Conservation (phyloP, 1,140 invertebrate genomes). For the Kradibia gibbosae region DNA sequence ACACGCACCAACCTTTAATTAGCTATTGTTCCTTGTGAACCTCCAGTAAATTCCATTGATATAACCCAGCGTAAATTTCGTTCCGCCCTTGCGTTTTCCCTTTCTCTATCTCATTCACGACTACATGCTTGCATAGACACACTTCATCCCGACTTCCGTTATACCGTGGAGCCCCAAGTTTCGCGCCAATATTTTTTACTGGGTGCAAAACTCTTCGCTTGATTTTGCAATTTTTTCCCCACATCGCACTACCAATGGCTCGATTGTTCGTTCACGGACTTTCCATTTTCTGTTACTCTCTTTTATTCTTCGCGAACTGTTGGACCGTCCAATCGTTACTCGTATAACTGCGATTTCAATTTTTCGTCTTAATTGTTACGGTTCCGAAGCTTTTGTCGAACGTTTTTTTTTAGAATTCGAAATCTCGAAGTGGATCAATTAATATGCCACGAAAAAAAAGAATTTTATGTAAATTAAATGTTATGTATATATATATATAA, state of each 20-base stretch:
- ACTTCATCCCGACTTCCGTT: neutral
- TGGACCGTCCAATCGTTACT: neutral
- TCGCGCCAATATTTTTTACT: neutral
- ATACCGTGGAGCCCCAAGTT: neutral
- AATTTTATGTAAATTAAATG: too few relatives aligned
- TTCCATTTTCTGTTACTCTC: neutral
- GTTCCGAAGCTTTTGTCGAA: neutral
- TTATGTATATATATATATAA: too few relatives aligned
- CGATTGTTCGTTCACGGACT: neutral
- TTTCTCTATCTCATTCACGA: neutral
- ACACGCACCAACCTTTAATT: slow-evolving; percentile 33
- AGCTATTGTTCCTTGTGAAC: slow-evolving; percentile 14
- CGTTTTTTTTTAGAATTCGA: neutral
- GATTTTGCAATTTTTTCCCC: slow-evolving; percentile 3
- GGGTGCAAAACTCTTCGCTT: neutral
- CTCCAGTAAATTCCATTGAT: slow-evolving; percentile 18
- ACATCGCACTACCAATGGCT: neutral
- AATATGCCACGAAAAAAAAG: neutral
- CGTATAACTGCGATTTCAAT: neutral
- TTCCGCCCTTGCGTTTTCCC: neutral
- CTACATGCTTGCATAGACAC: neutral
- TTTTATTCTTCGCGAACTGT: neutral
- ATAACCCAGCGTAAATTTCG: neutral
- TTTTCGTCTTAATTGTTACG: neutral
- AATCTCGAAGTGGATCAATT: neutral